Percentiles rank a stretch among this genome's conserved stretches.
Evolutionary conservation across 2,797 vertebrate genomes (phyloP).

Genomic region (Xiphorhynchus erythropygius): DNA sequence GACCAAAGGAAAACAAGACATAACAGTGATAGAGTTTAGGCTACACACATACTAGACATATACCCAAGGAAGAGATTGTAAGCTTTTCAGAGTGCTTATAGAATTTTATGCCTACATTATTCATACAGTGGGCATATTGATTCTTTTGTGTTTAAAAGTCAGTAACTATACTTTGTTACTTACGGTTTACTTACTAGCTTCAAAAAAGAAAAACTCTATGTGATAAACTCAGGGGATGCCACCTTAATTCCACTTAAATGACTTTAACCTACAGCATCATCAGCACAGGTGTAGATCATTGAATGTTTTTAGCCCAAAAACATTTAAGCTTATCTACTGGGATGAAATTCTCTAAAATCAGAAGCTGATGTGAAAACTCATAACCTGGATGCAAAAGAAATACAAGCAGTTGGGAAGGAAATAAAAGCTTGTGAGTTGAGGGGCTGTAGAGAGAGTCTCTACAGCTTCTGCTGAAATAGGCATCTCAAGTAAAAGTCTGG

Average conservation of each 20-base stretch:
- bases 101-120: background rate
- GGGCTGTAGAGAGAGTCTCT: background rate
- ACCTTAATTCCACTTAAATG: background rate
- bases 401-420: background rate
- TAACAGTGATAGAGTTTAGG: background rate
- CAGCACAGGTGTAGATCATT: background rate
- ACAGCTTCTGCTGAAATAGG: background rate
- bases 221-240: background rate
- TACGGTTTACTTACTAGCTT: background rate
- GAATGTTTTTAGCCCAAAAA: background rate
- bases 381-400: background rate
- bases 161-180: background rate
- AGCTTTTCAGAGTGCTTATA: background rate
- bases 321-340: background rate
- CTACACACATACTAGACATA: fast-evolving
- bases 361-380: background rate
- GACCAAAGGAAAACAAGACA: background rate
- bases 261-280: background rate
- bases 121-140: background rate
- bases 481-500: background rate
- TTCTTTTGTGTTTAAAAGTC: background rate
- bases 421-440: background rate
- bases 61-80: background rate
- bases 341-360: background rate
- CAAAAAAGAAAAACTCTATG: background rate